A percentile compares a stretch with the other conserved stretches of the same genome.
phyloP scores from a whole-genome alignment of 1,140 invertebrate genomes.

The honey bee (Apis mellifera) region Amel_HAv3.1 CM009945.2:6976001-6976500 shows the following conservation, averaged over 20 bases:
- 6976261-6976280: conserved; percentile 18
- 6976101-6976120: conserved; percentile 25
- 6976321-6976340: conserved; percentile 18
- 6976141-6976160: neutral
- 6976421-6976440: conserved; percentile 43
- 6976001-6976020: too few species aligned
- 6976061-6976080: conserved; percentile 13
- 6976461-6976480: conserved; percentile 20
- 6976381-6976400: neutral
- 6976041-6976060: neutral
- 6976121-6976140: conserved; percentile 47
- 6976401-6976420: conserved; percentile 52
- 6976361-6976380: neutral
- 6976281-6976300: conserved; percentile 29
- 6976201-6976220: conserved; percentile 1
- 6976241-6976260: conserved; percentile 28
- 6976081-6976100: conserved; percentile 29
- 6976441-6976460: conserved; percentile 36
- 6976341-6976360: conserved; percentile 33
- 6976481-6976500: conserved; percentile 11
- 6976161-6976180: neutral
- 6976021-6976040: too few species aligned
- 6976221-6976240: too few species aligned
- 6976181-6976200: neutral
- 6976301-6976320: conserved; percentile 49